Evolutionary conservation across 2,113 vertebrate genomes (phyloP), one percentile per base, ranked within the genome.

Genomic region (Cyphomyrus discorhynchus): DNA sequence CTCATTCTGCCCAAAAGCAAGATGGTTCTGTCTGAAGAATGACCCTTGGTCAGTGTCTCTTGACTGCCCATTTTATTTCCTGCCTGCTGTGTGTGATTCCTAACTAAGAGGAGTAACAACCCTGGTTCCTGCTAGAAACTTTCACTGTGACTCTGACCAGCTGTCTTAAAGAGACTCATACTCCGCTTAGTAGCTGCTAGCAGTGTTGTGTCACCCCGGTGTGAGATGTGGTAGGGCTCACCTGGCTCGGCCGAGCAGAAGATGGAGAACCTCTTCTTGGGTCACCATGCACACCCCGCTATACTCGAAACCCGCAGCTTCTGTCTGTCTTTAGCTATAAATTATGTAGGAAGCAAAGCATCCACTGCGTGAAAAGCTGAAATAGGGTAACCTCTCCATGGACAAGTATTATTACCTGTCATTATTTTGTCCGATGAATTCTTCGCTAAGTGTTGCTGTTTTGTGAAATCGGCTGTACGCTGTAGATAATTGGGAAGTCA

Each of bases 141-240:
- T 91, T 93, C 92, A 93, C 92, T 95, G 94, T 95, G 94, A 95
- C 92, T 92, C 92, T 84, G 89, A 89, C 90, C 92, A 90, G 92
- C 89, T 93, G 87, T 90, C 92, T 91, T 90, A 91, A 93, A 90
- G 90, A 92, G 89, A 92, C 90, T 89, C 90, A 90, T 74, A 52
- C 90, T 89, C 82, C 86, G 84, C 88, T 84, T 80, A 19, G 66
- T 24, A 5, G 50, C 88, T 39, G 83, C n/a, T 49, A 88, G 52
- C 46, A 42, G 39, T 42, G 45, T 62, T 49, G 74, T 11, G 47
- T 80, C n/a, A 6, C 45, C 62, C 21, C 58, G 82, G 82, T 39
- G 27, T 88, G 39, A 88, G 53, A 80, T 56, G 35, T 15, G 42
- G 42, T n/a, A 31, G 66, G 87, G 15, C 66, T 56, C 70, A 49